phyloP scores from a whole-genome alignment of 1,140 invertebrate genomes.

The Asobara japonica region DNA sequence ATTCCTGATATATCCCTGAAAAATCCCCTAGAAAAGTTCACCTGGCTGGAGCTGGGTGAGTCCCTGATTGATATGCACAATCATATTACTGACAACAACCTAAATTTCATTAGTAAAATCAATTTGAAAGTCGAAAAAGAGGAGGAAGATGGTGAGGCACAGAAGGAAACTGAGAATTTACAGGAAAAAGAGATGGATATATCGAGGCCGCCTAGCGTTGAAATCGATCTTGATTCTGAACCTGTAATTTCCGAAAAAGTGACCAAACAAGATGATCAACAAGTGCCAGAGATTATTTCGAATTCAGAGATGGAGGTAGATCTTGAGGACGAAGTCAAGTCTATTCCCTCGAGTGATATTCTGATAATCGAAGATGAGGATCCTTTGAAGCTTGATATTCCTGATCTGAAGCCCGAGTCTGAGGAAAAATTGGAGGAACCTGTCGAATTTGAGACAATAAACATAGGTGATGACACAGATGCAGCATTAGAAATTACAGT shows the following conservation, averaged over 20 bases:
- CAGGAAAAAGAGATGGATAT: background rate
- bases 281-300: slow-evolving; percentile 31
- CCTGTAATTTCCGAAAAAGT: slow-evolving; percentile 42
- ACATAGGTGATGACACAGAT: background rate
- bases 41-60: slow-evolving; percentile 76
- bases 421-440: slow-evolving; percentile 29
- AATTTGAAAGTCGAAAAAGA: slow-evolving; percentile 38
- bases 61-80: slow-evolving; percentile 75
- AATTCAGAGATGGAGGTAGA: slow-evolving; percentile 43
- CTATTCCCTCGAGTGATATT: background rate
- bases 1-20: slow-evolving; percentile 71
- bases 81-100: slow-evolving; percentile 71
- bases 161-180: slow-evolving; percentile 19
- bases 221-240: slow-evolving; percentile 17
- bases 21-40: slow-evolving; percentile 70
- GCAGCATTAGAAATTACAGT: too few species aligned
- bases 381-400: slow-evolving; percentile 45
- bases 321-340: background rate
- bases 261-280: slow-evolving; percentile 45
- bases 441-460: slow-evolving; percentile 37
- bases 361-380: slow-evolving; percentile 59
- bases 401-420: slow-evolving; percentile 42
- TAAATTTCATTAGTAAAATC: slow-evolving; percentile 57
- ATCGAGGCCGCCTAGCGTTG: background rate
- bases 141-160: slow-evolving; percentile 13